These are phyloP conservation scores for Gobio occitaniae DNA, from an alignment of 2,797 vertebrate genomes.

Conservation along the genomic window DNA sequence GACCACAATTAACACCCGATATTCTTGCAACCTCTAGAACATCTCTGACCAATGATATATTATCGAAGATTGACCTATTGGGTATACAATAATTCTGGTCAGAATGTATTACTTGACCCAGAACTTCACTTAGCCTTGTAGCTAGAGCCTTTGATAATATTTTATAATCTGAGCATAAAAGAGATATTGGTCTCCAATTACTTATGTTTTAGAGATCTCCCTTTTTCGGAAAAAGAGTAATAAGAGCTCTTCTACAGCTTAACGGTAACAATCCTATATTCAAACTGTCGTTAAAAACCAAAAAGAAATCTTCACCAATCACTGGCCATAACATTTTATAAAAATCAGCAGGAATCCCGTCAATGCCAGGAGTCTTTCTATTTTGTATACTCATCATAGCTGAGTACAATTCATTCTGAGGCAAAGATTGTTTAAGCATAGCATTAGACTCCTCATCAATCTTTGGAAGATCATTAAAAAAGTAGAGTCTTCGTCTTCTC, in stretches of 20 bases:
- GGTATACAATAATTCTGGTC: no score
- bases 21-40: no score
- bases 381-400: neutral
- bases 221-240: no score
- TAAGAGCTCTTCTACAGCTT: neutral
- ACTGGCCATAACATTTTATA: neutral
- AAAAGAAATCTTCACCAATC: no score
- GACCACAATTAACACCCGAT: no score
- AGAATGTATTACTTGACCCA: neutral
- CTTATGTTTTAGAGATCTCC: neutral
- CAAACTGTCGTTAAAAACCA: no score
- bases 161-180: no score
- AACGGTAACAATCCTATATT: neutral
- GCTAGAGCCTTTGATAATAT: no score
- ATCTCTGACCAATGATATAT: neutral
- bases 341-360: neutral
- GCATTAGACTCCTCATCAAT: neutral
- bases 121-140: neutral
- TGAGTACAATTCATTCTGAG: neutral
- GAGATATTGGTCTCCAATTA: neutral
- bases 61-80: no score
- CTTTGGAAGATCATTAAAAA: neutral
- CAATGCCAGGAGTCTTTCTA: neutral
- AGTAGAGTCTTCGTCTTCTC: no score
- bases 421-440: neutral